Evolutionary conservation across 2,888 invertebrate species (phyloP), one percentile per base, ranked within the genome.

Genomic region (Drosophila anomelani): DNA sequence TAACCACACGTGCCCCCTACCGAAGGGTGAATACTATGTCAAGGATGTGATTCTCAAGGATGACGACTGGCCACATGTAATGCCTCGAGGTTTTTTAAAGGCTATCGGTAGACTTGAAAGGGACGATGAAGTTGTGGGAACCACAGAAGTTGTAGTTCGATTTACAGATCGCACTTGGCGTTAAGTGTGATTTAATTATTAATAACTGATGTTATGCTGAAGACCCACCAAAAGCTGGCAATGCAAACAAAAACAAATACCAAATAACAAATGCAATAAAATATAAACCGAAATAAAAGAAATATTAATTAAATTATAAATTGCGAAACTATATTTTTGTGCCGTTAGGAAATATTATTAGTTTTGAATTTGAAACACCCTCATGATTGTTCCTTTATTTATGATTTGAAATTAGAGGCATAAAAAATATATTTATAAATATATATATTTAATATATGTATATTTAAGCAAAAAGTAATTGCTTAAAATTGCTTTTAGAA

Each of bases 201-300:
- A 4, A 13, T 1, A 34, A n/a, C n/a, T n/a, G n/a, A n/a, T n/a
- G n/a, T n/a, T n/a, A n/a, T n/a, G n/a, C n/a, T n/a, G n/a, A n/a
- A n/a, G n/a, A n/a, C n/a, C n/a, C n/a, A n/a, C n/a, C n/a, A n/a
- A n/a, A n/a, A n/a, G n/a, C n/a, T n/a, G n/a, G n/a, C n/a, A n/a
- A n/a, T n/a, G n/a, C 49, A 34, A 34, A 34, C 20, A 51, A 34
- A 20, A 47, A 23, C 23, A 23, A 47, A 49, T 32, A 29, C 15
- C 2, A 26, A 49, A 34, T 34, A 34, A 20, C n/a, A 20, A 53
- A 67, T 67, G 49, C 47, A 68, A 68, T 68, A 47, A 64, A 60
- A 64, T 54, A 63, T 41, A 44, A 56, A 67, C 26, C 60, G 57
- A 41, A 57, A 43, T 53, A 55, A 69, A 60, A 39, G 39, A 71